Conservation (phyloP, 2,797 vertebrate genomes). For the Gymnopithys bicolor region DNA sequence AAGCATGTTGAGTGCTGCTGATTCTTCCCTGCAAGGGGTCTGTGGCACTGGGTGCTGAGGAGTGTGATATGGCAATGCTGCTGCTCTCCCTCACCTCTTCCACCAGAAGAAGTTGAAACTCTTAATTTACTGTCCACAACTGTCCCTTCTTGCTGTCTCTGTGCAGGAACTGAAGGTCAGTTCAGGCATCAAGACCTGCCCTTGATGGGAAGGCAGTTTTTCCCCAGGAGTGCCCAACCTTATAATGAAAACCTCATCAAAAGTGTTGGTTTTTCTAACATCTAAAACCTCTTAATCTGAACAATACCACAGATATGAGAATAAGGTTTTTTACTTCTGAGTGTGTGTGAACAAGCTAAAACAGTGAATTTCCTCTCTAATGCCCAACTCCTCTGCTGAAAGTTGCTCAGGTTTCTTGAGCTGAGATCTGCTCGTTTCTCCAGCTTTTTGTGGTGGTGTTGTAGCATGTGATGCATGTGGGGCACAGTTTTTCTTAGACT, state of each 20-base stretch:
- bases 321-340: neutral
- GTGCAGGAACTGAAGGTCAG: neutral
- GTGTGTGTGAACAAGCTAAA: neutral
- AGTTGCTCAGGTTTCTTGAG: neutral
- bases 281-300: neutral
- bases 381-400: neutral
- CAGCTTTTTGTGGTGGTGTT: neutral
- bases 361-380: neutral
- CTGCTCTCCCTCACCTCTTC: neutral
- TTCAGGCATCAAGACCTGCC: neutral
- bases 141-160: neutral
- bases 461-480: neutral
- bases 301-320: neutral
- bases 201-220: neutral
- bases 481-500: neutral
- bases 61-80: rapidly evolving
- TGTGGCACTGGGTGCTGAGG: neutral
- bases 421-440: rapidly evolving
- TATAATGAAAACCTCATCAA: neutral
- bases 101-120: neutral
- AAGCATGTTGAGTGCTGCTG: rapidly evolving
- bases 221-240: neutral
- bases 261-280: neutral
- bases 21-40: neutral
- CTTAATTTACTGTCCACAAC: neutral